Conservation (phyloP, 2,797 vertebrate genomes). For the Leptatherina wallacei region DNA sequence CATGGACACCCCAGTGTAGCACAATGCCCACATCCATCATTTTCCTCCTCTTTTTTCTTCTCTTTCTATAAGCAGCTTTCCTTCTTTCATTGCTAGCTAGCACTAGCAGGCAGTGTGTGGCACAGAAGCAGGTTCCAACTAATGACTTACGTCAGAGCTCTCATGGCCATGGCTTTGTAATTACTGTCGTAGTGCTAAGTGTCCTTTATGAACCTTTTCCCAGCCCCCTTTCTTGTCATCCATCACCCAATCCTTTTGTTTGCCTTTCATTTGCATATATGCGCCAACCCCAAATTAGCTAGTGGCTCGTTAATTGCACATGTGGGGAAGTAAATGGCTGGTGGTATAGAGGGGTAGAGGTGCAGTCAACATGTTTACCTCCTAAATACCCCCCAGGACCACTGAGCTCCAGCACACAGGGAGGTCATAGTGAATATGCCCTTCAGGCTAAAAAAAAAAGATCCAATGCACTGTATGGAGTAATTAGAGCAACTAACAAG, state of each 20-base stretch:
- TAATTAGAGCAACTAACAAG: slow-evolving; percentile 78
- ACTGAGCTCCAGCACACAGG: slow-evolving; percentile 66
- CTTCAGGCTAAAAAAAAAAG: slow-evolving; percentile 59
- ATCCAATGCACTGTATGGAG: slow-evolving; percentile 71
- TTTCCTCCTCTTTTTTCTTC: slow-evolving; percentile 35
- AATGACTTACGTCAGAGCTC: slow-evolving; percentile 82
- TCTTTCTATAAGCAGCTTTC: slow-evolving; percentile 39
- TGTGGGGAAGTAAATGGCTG: slow-evolving; percentile 79
- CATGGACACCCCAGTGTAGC: slow-evolving; percentile 59
- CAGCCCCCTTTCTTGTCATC: slow-evolving; percentile 72
- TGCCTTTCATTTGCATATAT: slow-evolving; percentile 84
- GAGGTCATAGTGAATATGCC: slow-evolving; percentile 72
- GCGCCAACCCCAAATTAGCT: slow-evolving; percentile 80
- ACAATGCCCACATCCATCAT: slow-evolving; percentile 71
- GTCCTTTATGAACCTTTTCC: slow-evolving; percentile 78
- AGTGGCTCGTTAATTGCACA: slow-evolving; percentile 79
- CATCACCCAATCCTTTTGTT: slow-evolving; percentile 81
- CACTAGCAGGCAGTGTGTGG: slow-evolving; percentile 47
- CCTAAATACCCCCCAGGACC: slow-evolving; percentile 78
- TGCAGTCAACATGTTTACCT: slow-evolving; percentile 81
- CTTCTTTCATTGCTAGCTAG: slow-evolving; percentile 49
- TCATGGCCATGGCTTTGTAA: slow-evolving; percentile 84
- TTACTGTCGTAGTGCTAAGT: slow-evolving; percentile 81
- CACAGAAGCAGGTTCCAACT: slow-evolving; percentile 69
- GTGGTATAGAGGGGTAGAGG: slow-evolving; percentile 55